Percentiles rank a stretch among this genome's conserved stretches.
These are phyloP conservation scores for Hesperia comma DNA, from an alignment of 2,888 invertebrate genomes.

Conservation along the genomic window DNA sequence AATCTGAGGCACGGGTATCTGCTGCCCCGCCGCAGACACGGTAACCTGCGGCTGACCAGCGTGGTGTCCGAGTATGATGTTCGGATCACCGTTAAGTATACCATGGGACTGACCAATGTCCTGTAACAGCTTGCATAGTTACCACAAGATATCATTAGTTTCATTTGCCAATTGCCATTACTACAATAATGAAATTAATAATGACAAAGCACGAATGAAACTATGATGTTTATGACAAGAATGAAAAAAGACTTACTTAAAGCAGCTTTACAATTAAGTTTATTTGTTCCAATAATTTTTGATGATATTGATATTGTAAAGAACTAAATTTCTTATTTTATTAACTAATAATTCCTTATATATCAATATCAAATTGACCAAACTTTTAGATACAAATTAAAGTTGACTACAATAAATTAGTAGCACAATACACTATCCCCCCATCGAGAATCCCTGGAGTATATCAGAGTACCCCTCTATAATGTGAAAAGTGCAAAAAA, in stretches of 20 bases:
- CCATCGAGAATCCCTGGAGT: no score
- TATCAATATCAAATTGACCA: no score
- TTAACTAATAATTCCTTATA: no score
- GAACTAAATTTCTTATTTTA: no score
- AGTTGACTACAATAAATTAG: no score
- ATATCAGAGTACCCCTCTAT: no score
- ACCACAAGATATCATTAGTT: slow-evolving; percentile 27
- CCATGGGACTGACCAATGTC: slow-evolving; percentile 77
- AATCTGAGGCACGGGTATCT: slow-evolving; percentile 78
- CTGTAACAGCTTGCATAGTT: slow-evolving; percentile 56
- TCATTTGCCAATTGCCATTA: slow-evolving; percentile 23
- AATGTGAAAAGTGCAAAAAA: no score
- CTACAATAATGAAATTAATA: slow-evolving; percentile 18
- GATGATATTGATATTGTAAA: no score
- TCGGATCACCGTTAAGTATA: slow-evolving; percentile 79
- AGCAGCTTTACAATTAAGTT: neutral
- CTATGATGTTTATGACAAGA: slow-evolving; percentile 22
- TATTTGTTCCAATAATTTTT: no score
- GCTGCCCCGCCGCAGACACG: slow-evolving; percentile 71
- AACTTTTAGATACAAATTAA: no score
- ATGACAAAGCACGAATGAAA: slow-evolving; percentile 30
- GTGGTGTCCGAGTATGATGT: slow-evolving; percentile 84
- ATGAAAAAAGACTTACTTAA: neutral
- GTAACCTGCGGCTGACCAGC: slow-evolving; percentile 73
- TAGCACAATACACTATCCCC: no score